Percentiles rank a stretch among this genome's conserved stretches.
Conservation (phyloP, 2,113 vertebrate genomes). For the Aphelocoma coerulescens region DNA sequence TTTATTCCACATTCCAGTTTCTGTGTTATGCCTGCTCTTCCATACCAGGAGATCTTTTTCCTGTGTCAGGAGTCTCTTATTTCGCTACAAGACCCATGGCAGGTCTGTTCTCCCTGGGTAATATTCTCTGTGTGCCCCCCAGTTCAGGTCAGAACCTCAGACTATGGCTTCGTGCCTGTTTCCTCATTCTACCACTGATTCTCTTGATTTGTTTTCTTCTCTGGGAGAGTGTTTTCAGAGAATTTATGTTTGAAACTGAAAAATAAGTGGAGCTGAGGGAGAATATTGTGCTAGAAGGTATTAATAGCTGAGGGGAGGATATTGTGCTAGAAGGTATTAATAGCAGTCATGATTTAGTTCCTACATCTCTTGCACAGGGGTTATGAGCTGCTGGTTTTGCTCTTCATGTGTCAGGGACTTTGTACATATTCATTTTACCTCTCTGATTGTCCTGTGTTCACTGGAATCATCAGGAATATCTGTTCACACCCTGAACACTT, state of each 20-base stretch:
- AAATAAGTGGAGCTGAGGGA: neutral
- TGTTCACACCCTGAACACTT: neutral
- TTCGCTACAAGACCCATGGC: neutral
- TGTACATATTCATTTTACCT: neutral
- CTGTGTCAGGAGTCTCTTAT: neutral
- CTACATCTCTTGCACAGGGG: neutral
- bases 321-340: conserved; percentile 3
- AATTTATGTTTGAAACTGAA: neutral
- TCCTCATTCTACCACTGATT: neutral
- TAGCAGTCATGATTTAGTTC: neutral
- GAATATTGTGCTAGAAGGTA: neutral
- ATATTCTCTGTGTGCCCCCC: neutral
- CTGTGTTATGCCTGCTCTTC: neutral
- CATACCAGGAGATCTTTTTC: neutral
- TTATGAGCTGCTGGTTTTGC: neutral
- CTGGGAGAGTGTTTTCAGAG: neutral
- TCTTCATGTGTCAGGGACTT: neutral
- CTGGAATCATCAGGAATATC: neutral
- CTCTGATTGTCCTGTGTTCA: neutral
- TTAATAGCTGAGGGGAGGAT: conserved; percentile 17
- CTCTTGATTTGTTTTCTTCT: neutral
- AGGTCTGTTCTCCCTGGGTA: neutral
- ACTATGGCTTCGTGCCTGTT: neutral
- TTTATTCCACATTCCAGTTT: neutral
- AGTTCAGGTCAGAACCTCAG: neutral